Base-by-base conservation (phyloP, 2,888 invertebrate species). In the Zhuqinia jingwanae region DNA sequence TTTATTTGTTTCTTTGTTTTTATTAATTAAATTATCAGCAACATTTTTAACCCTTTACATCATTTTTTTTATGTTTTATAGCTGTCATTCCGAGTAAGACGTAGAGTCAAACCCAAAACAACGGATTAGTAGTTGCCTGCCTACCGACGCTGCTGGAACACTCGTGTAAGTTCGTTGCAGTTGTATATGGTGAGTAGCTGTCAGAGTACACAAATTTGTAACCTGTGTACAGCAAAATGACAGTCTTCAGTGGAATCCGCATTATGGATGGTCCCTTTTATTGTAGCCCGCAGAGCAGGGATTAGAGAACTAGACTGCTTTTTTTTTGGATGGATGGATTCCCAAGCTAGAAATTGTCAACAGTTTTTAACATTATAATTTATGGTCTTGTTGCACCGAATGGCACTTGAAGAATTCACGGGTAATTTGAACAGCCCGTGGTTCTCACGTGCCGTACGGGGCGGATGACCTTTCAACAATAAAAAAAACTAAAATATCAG, bases 391-490 rank as follows among this genome's bases (percentile, higher is more conserved):
- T 90, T 88, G 87, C 91, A 91, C 90, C 91, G 91, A 92, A 92
- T 92, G 92, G 92, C 92, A 92, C 92, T 92, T 92, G 92, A 92
- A 92, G 92, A 92, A 92, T 92, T 92, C 92, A 92, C 92, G 92
- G 92, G 91, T 79, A 56, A 75, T 87, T 63, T 63, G 11, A 89
- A 79, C 58, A 88, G 81, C 91, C 92, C 92, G 92, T 92, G 92
- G 91, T 92, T 92, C 92, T 92, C 92, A 91, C 87, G 92, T 92
- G 92, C 92, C 92, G 91, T 92, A 90, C 91, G 91, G 89, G 89
- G 92, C 89, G 90, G 87, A 87, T 80, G 84, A 88, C 81, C 79
- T 58, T 58, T 80, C 87, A 84, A 80, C 87, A 17, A 25, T 60
- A 13, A 13, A 15, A 47, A 47, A 45, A 56, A 13, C 6, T 8